Conservation (phyloP, 1,140 invertebrate species). For the Zaprionus capensis region DNA sequence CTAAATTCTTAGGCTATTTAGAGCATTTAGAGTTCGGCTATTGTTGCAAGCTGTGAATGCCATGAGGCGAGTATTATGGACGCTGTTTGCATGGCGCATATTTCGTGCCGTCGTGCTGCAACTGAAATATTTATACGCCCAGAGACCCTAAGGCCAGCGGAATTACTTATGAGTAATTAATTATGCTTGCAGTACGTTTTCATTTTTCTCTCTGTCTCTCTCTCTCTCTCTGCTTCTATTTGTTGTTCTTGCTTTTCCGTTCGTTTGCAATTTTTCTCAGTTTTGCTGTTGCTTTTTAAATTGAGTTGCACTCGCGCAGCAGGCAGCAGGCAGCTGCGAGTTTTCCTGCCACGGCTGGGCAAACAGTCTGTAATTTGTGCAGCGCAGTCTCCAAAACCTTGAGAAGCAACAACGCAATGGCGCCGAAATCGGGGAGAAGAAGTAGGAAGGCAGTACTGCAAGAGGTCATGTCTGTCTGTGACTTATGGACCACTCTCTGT, state of each 20-base stretch:
- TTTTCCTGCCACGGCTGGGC: constrained; percentile 13
- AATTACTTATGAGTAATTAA: constrained; percentile 78
- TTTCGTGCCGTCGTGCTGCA: constrained; percentile 44
- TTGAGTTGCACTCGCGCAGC: constrained; percentile 60
- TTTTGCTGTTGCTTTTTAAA: constrained; percentile 42
- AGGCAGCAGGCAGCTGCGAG: constrained; percentile 21
- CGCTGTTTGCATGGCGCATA: constrained; percentile 32
- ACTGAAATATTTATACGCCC: constrained; percentile 65
- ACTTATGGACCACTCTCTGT: constrained; percentile 53
- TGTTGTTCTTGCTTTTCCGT: constrained; percentile 6
- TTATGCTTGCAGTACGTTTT: constrained; percentile 66
- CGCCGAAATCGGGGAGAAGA: not conserved
- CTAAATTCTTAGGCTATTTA: not conserved
- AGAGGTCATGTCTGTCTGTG: constrained; percentile 42
- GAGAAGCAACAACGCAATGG: constrained; percentile 26
- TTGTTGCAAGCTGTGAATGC: not conserved
- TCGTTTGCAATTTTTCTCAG: not conserved
- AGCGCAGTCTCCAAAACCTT: constrained; percentile 41
- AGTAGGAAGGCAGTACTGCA: not conserved
- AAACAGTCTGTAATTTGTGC: constrained; percentile 23
- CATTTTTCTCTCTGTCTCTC: not conserved
- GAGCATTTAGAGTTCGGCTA: not conserved
- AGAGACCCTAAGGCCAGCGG: constrained; percentile 51
- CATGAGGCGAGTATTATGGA: constrained; percentile 5
- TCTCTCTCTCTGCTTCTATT: not conserved